Conservation (phyloP, 2,888 invertebrate genomes). For the Conchocele bisecta region DNA sequence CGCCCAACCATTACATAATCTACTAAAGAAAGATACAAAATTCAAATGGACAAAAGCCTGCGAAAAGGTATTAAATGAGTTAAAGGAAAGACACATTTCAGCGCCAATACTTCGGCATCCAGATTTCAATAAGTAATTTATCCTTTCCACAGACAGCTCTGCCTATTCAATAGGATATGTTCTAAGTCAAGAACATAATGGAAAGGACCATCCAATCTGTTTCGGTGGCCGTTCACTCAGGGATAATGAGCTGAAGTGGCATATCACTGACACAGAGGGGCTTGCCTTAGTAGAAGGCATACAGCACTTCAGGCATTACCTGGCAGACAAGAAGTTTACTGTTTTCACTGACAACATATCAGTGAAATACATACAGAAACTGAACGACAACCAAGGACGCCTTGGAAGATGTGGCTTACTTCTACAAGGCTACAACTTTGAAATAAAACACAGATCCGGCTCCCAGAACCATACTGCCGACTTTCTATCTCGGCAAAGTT, state of each 20-base stretch:
- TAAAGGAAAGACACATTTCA: slow-evolving; percentile 26
- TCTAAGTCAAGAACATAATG: slow-evolving; percentile 22
- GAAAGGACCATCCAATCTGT: slow-evolving; percentile 31
- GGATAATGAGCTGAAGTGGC: slow-evolving; percentile 39
- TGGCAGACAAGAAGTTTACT: slow-evolving; percentile 41
- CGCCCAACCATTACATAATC: slow-evolving; percentile 37
- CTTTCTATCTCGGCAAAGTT: slow-evolving; percentile 18
- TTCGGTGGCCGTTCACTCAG: slow-evolving; percentile 47
- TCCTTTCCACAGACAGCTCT: slow-evolving; percentile 36
- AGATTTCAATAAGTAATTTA: slow-evolving; percentile 39
- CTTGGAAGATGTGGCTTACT: not conserved
- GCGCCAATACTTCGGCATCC: slow-evolving; percentile 45
- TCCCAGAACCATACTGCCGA: slow-evolving; percentile 32
- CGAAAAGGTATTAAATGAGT: slow-evolving; percentile 30
- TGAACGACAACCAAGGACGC: not conserved
- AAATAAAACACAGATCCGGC: slow-evolving; percentile 11
- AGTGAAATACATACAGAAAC: slow-evolving; percentile 30
- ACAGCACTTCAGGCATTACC: slow-evolving; percentile 32
- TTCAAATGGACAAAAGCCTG: slow-evolving; percentile 51
- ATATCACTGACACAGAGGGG: slow-evolving; percentile 53
- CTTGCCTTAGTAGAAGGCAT: slow-evolving; percentile 54
- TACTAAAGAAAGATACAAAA: slow-evolving; percentile 44
- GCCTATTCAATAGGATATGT: slow-evolving; percentile 47
- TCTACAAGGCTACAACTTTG: slow-evolving; percentile 3
- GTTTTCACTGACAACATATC: slow-evolving; percentile 54